Percentiles rank a stretch among this genome's conserved stretches.
These are phyloP conservation scores for Arenicola marina DNA, from an alignment of 2,888 invertebrate species.

Conservation along the genomic window DNA sequence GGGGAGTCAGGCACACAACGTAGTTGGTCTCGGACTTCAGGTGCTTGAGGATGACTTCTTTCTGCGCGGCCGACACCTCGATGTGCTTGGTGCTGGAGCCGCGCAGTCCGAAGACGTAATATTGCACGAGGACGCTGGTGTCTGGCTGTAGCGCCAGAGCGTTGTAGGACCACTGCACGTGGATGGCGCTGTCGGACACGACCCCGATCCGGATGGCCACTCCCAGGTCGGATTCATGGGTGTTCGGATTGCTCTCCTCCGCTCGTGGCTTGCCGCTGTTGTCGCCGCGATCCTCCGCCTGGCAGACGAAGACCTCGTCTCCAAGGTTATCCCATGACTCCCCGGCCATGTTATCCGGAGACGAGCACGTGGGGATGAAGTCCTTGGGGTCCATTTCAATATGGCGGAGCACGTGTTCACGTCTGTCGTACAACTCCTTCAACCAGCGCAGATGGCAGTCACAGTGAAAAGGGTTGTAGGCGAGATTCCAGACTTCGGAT, in stretches of 20 bases:
- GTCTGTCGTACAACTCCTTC: slow-evolving; percentile 32
- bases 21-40: slow-evolving; percentile 15
- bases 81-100: slow-evolving; percentile 1
- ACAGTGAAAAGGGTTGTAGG: slow-evolving; percentile 27
- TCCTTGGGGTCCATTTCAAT: slow-evolving; percentile 19
- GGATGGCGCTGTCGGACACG: background rate
- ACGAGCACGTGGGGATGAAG: slow-evolving; percentile 38
- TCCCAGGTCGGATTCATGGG: background rate
- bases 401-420: slow-evolving; percentile 38
- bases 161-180: background rate
- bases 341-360: slow-evolving; percentile 29
- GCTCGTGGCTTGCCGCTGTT: too few relatives aligned
- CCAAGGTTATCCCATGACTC: slow-evolving; percentile 35
- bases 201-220: background rate
- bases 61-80: slow-evolving; percentile 3
- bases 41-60: slow-evolving; percentile 1
- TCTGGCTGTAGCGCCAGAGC: background rate
- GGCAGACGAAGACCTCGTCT: slow-evolving; percentile 37
- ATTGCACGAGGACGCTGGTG: slow-evolving; percentile 6
- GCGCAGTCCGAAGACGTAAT: slow-evolving; percentile 18
- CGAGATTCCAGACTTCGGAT: slow-evolving; percentile 22
- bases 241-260: background rate
- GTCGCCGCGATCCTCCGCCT: background rate
- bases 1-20: slow-evolving; percentile 7
- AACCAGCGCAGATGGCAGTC: slow-evolving; percentile 30